phyloP scores from a whole-genome alignment of 2,797 vertebrate genomes.

The Labroides dimidiatus region DNA sequence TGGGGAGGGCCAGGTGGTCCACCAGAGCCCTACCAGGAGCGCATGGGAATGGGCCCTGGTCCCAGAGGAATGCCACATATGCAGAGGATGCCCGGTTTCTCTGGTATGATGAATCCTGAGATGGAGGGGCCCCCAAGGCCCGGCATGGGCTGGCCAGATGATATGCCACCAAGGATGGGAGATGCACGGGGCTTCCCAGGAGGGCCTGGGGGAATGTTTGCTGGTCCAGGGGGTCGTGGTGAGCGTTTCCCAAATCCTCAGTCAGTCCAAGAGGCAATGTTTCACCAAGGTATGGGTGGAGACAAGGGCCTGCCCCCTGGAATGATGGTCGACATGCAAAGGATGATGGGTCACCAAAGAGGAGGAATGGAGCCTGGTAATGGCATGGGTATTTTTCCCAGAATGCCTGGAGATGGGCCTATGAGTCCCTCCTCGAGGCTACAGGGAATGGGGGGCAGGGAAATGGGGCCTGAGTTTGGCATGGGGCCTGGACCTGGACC shows the following conservation, averaged over 20 bases:
- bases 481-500: constrained; percentile 91
- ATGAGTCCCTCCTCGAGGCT: constrained; percentile 97
- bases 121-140: constrained; percentile 95
- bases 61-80: constrained; percentile 94
- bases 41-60: constrained; percentile 91
- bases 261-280: constrained; percentile 94
- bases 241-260: constrained; percentile 97
- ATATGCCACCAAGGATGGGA: constrained; percentile 95
- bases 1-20: constrained; percentile 93
- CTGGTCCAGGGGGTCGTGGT: constrained; percentile 93
- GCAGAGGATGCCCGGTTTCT: constrained; percentile 95
- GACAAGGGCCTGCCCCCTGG: constrained; percentile 95
- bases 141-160: constrained; percentile 96
- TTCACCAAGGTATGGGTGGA: constrained; percentile 95
- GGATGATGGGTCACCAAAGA: constrained; percentile 95
- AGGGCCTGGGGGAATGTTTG: constrained; percentile 90
- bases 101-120: constrained; percentile 97
- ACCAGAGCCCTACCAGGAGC: constrained; percentile 93
- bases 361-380: constrained; percentile 93
- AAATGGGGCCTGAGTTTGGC: constrained; percentile 91
- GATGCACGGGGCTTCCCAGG: constrained; percentile 93
- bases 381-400: constrained; percentile 93
- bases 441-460: constrained; percentile 92
- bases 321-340: constrained; percentile 95
- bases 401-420: constrained; percentile 93